These are phyloP conservation scores for Thymallus thymallus DNA, from an alignment of 2,113 vertebrate genomes.

Conservation along the genomic window DNA sequence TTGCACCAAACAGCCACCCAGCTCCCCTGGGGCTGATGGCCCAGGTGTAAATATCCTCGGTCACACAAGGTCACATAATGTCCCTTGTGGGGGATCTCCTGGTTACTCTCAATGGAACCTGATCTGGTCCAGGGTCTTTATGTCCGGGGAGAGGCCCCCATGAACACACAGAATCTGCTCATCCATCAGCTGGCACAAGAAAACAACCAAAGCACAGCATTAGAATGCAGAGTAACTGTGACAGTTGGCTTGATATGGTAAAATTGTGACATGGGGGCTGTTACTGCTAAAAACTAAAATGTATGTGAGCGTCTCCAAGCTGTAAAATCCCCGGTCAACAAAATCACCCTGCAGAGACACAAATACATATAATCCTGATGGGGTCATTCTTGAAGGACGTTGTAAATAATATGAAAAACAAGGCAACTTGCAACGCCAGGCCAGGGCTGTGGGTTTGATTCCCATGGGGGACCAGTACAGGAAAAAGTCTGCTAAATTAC, in stretches of 20 bases:
- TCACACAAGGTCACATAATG: slow-evolving; percentile 97
- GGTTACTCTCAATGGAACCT: slow-evolving; percentile 95
- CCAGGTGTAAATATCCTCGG: slow-evolving; percentile 96
- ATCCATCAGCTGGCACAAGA: slow-evolving; percentile 82
- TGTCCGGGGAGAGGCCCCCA: slow-evolving; percentile 94
- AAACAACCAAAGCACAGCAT: neutral
- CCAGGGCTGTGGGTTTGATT: no score
- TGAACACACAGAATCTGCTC: slow-evolving; percentile 97
- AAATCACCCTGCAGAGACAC: slow-evolving; percentile 86
- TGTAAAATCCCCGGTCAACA: slow-evolving; percentile 96
- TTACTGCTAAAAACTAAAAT: no score
- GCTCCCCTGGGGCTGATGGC: slow-evolving; percentile 95
- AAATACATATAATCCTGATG: neutral
- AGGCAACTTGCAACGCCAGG: no score
- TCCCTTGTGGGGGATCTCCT: slow-evolving; percentile 97
- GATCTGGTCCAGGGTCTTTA: slow-evolving; percentile 96
- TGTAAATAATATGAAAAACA: no score
- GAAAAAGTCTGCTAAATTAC: no score
- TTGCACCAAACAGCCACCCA: slow-evolving; percentile 95
- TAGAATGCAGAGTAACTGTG: neutral
- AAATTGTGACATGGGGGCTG: no score
- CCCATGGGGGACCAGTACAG: no score
- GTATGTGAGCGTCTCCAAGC: slow-evolving; percentile 95
- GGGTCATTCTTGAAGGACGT: no score
- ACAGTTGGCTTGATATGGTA: no score